Evolutionary conservation across 2,113 vertebrate species (phyloP).

Genomic region (Cinclus cinclus): DNA sequence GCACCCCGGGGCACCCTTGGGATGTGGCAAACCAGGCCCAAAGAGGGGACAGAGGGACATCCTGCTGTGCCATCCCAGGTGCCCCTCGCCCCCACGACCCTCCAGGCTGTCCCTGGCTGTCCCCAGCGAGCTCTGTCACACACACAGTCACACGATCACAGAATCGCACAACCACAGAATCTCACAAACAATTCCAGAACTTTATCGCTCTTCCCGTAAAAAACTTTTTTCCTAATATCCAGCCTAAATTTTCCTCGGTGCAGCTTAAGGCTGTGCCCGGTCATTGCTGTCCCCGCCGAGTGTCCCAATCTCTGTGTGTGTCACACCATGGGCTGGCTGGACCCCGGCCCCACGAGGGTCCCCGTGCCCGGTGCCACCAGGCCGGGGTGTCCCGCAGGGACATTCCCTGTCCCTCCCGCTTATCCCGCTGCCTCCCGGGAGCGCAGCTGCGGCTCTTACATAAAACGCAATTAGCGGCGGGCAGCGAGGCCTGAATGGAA

Average conservation of each 20-base stretch:
- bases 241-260: too few species aligned
- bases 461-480: constrained; percentile 57
- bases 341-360: neutral
- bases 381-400: neutral
- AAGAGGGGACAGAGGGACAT: fast-evolving
- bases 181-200: too few species aligned
- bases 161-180: too few species aligned
- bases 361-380: neutral
- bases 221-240: too few species aligned
- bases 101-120: fast-evolving
- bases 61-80: neutral
- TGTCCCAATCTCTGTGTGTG: fast-evolving
- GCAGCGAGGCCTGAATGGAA: constrained; percentile 45
- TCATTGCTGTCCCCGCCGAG: fast-evolving
- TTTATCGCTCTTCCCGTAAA: too few species aligned
- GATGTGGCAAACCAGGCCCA: neutral
- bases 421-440: neutral
- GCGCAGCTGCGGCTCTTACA: constrained; percentile 61
- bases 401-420: neutral
- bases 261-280: too few species aligned
- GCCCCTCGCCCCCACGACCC: too few species aligned
- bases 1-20: fast-evolving
- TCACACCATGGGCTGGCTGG: neutral
- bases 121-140: neutral
- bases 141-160: too few species aligned